Base-by-base conservation (phyloP, 35 echinoderm and acorn worm species). In the Lytechinus variegatus region DNA sequence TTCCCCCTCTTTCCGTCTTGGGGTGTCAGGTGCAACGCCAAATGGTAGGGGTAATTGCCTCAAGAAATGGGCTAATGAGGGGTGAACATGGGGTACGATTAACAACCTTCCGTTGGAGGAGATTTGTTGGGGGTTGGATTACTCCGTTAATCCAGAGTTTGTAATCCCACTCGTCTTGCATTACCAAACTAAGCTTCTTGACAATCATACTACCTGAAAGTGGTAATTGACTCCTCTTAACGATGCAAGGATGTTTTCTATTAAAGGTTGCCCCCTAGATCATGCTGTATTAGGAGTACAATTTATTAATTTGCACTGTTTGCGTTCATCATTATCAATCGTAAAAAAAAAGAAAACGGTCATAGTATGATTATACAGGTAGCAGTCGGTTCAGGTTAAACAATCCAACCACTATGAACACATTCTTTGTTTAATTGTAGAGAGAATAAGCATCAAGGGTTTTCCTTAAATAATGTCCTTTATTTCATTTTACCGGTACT, bases 161-260 rank as follows among this genome's bases (percentile, higher is more conserved):
- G 19, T 79, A 79, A 79, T 79, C 66, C 66, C 66, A 79, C 14
- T 79, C 66, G 66, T 79, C 4, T 79, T 79, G 66, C 4, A 79
- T 79, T 79, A 79, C 66, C 66, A 79, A 24, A 4, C 4, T 79
- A 79, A 79, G 66, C 66, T 24, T 5, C 66, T n/a, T 79, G 66
- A n/a, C n/a, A 79, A 24, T 79, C 16, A 27, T 79, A 24, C 66
- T 79, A 79, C 66, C 66, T 79, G 19, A 7, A 79, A 16, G 66
- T 79, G 66, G 66, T 79, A 79, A 79, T 79, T 79, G 66, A 79
- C 66, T 79, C 66, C 66, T 79, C 19, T 79, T 79, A 79, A 79
- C 19, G 66, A 79, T 79, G 66, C 21, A 79, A 79, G 66, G 66
- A 79, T 79, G 66, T 79, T 79, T 79, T 79, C 66, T 24, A 79